Conservation (phyloP, 2,113 vertebrate species). For the Calyptomena viridis region DNA sequence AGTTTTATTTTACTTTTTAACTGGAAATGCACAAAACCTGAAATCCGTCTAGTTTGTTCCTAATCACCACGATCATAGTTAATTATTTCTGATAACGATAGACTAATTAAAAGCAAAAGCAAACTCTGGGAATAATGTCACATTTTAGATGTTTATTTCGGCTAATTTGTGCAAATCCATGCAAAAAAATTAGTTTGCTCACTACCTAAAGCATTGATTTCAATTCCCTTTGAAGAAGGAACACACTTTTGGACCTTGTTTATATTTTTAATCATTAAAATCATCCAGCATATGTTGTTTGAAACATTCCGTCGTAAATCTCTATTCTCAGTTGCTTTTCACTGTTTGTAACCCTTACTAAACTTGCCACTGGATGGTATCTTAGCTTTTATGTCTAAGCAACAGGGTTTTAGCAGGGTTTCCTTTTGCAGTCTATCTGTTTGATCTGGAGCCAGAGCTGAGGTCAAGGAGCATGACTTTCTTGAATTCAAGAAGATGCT, state of each 20-base stretch:
- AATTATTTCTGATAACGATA: background rate
- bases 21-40: background rate
- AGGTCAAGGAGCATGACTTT: background rate
- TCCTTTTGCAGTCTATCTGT: background rate
- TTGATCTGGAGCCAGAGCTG: background rate
- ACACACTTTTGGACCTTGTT: background rate
- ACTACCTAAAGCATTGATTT: background rate
- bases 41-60: background rate
- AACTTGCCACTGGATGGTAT: background rate
- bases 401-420: background rate
- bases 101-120: background rate
- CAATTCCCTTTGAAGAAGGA: background rate
- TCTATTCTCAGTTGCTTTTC: background rate
- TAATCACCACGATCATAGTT: background rate
- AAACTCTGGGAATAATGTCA: background rate
- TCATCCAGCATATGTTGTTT: background rate
- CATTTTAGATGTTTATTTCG: background rate
- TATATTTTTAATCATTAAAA: background rate
- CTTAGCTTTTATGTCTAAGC: background rate
- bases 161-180: constrained; percentile 7
- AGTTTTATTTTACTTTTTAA: background rate
- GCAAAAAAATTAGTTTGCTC: background rate
- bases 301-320: background rate
- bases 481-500: background rate
- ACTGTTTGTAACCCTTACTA: background rate